phyloP scores from a whole-genome alignment of 2,113 vertebrate genomes.

The Marmota flaviventris region DNA sequence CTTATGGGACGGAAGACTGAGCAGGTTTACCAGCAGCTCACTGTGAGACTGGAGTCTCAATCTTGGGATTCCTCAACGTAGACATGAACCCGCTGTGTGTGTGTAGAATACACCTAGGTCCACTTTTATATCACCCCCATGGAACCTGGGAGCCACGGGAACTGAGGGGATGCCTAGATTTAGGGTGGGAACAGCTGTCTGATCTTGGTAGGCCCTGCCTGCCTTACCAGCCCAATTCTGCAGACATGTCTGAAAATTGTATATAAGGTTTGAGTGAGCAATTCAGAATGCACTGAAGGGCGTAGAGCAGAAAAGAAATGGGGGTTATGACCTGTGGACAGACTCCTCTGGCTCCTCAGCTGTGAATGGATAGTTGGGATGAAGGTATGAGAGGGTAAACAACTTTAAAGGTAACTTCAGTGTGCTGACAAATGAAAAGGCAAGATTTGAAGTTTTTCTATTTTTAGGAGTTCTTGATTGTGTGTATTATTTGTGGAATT shows the following conservation, averaged over 20 bases:
- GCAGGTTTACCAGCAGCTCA: neutral
- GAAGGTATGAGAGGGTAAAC: neutral
- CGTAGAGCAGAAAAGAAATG: neutral
- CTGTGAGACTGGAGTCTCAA: neutral
- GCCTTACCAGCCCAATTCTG: neutral
- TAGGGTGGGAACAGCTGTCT: neutral
- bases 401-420: neutral
- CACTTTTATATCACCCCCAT: no score
- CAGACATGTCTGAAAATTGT: neutral
- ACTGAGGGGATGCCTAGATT: neutral
- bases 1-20: neutral
- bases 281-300: neutral
- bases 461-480: neutral
- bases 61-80: neutral
- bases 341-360: neutral
- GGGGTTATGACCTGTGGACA: fast-evolving
- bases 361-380: neutral
- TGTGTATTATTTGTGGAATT: neutral
- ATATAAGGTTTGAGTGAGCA: neutral
- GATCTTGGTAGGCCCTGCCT: neutral
- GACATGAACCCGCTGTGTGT: neutral
- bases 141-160: neutral
- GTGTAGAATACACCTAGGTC: fast-evolving
- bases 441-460: neutral
- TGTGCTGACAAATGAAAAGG: neutral